Conservation (phyloP, 2,113 vertebrate genomes). For the Arvicanthis niloticus region DNA sequence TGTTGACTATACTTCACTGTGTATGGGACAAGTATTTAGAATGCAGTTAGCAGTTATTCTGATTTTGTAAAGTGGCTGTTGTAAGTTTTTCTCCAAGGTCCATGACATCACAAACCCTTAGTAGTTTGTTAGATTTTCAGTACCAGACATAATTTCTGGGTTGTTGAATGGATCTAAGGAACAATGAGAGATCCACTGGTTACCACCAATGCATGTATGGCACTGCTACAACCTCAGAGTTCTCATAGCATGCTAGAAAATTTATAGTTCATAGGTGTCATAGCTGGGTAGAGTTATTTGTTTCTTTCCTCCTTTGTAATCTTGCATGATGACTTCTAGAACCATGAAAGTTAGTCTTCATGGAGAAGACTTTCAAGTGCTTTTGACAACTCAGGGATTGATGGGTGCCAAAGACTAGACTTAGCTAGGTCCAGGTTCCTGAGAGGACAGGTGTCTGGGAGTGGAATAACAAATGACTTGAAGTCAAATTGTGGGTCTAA, state of each 20-base stretch:
- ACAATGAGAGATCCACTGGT: not conserved
- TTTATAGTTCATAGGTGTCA: not conserved
- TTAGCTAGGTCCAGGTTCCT: no score
- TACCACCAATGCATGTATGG: no score
- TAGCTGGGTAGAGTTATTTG: not conserved
- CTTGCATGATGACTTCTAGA: not conserved
- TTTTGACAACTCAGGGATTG: not conserved
- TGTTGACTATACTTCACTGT: not conserved
- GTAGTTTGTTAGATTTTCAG: not conserved
- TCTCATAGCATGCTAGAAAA: not conserved
- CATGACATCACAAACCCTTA: not conserved
- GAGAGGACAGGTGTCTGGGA: no score
- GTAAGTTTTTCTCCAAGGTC: not conserved
- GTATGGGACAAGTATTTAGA: not conserved
- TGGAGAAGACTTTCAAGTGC: not conserved
- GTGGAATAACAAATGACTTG: no score
- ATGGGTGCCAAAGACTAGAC: not conserved
- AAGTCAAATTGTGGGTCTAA: no score
- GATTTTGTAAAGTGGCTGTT: not conserved
- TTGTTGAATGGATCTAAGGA: not conserved
- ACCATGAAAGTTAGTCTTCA: not conserved
- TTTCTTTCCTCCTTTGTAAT: not conserved
- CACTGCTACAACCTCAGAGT: not conserved
- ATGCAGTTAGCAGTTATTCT: not conserved
- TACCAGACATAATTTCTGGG: not conserved